Conservation (phyloP, 2,888 invertebrate species). For the Pollenia angustigena region DNA sequence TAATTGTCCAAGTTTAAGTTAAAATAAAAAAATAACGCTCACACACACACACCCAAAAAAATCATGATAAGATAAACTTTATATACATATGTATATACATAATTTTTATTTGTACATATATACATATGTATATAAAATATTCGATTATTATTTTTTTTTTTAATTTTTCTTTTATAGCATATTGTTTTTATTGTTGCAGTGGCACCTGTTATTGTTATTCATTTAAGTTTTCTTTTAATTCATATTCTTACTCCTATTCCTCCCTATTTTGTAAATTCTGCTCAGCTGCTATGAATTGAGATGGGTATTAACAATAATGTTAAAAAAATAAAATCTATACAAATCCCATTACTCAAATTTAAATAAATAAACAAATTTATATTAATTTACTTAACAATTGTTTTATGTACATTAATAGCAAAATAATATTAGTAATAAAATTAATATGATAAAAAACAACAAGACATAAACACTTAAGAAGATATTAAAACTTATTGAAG, state of each 20-base stretch:
- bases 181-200: constrained; percentile 54
- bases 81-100: constrained; percentile 11
- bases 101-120: neutral
- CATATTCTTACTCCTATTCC: constrained; percentile 46
- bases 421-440: neutral
- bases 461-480: neutral
- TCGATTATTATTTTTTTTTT: constrained; percentile 47
- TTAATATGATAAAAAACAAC: neutral
- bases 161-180: constrained; percentile 46
- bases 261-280: constrained; percentile 39
- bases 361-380: neutral
- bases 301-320: constrained; percentile 43
- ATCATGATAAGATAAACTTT: constrained; percentile 75
- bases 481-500: no score
- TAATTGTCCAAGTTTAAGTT: constrained; percentile 55
- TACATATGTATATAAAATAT: constrained; percentile 15
- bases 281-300: neutral
- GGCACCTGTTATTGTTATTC: constrained; percentile 62
- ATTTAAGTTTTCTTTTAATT: constrained; percentile 60
- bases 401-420: neutral
- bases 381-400: neutral
- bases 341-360: constrained; percentile 11
- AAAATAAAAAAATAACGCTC: constrained; percentile 8
- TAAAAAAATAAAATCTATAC: constrained; percentile 11
- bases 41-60: constrained; percentile 20